A percentile compares a stretch with the other conserved stretches of the same genome.
These are phyloP conservation scores for Shinisaurus crocodilurus DNA, from an alignment of 2,113 vertebrate genomes.

Conservation along the genomic window DNA sequence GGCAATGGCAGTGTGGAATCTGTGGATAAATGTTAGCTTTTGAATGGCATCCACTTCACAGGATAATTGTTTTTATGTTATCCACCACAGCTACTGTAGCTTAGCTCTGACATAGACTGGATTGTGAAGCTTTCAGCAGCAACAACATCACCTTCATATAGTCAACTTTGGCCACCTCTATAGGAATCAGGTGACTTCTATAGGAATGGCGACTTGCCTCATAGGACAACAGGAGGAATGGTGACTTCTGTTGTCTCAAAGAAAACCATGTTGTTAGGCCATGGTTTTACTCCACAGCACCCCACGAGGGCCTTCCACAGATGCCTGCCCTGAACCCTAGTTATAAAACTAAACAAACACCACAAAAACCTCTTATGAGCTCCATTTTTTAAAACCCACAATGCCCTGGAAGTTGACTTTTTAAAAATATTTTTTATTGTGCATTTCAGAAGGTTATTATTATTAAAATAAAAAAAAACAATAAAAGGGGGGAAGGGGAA, in stretches of 20 bases:
- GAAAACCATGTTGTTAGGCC: background rate
- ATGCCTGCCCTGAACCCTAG: no score
- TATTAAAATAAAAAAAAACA: no score
- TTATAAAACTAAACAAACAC: no score
- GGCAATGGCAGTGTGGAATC: background rate
- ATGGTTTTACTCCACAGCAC: no score
- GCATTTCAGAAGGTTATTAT: no score
- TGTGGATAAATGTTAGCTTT: slow-evolving; percentile 3
- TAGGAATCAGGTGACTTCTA: no score
- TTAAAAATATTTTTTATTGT: no score
- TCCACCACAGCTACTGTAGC: slow-evolving; percentile 10
- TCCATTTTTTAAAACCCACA: no score
- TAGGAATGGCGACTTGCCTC: background rate
- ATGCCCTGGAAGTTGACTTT: no score
- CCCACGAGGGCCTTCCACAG: no score
- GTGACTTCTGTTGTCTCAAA: background rate
- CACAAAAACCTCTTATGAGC: no score
- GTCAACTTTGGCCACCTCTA: background rate
- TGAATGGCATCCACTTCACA: background rate
- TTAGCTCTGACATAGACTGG: background rate
- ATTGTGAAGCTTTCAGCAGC: background rate
- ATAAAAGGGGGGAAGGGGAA: no score
- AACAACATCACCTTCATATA: background rate
- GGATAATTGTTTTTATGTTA: background rate
- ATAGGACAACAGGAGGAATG: background rate